phyloP scores from a whole-genome alignment of 2,113 vertebrate genomes.

The Mystacornis crossleyi region DNA sequence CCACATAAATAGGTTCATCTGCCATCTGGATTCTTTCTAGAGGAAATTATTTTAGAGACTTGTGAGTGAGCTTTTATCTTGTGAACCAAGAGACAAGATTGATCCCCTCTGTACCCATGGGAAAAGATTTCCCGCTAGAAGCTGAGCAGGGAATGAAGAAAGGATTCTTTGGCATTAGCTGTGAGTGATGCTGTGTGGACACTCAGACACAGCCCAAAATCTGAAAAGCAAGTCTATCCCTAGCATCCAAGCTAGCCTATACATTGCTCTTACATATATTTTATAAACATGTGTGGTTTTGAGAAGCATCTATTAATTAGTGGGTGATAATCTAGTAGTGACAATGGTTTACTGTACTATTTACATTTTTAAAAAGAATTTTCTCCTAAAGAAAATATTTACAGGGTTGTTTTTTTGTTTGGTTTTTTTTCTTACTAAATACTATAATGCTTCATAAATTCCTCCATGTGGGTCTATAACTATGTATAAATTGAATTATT shows the following conservation, averaged over 20 bases:
- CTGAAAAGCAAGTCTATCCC: neutral
- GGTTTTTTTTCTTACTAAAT: neutral
- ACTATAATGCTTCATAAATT: neutral
- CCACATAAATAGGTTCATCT: neutral
- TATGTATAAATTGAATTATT: neutral
- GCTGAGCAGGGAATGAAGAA: neutral
- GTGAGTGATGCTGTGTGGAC: neutral
- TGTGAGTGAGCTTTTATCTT: neutral
- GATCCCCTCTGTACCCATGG: neutral
- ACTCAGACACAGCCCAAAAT: neutral
- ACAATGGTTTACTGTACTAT: neutral
- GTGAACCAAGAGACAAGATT: neutral
- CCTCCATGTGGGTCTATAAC: neutral
- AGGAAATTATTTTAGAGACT: neutral
- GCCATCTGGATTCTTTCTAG: neutral
- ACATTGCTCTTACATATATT: neutral
- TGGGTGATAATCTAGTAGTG: neutral
- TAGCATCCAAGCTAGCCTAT: neutral
- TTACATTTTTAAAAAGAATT: neutral
- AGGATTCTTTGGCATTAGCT: neutral
- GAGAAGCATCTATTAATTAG: neutral
- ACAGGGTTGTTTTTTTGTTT: neutral
- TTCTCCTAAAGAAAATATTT: neutral
- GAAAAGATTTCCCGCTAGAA: neutral
- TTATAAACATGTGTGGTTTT: neutral